A percentile compares a stretch with the other conserved stretches of the same genome.
phyloP scores from a whole-genome alignment of 2,888 invertebrate genomes.

The Morpho achilles region DNA sequence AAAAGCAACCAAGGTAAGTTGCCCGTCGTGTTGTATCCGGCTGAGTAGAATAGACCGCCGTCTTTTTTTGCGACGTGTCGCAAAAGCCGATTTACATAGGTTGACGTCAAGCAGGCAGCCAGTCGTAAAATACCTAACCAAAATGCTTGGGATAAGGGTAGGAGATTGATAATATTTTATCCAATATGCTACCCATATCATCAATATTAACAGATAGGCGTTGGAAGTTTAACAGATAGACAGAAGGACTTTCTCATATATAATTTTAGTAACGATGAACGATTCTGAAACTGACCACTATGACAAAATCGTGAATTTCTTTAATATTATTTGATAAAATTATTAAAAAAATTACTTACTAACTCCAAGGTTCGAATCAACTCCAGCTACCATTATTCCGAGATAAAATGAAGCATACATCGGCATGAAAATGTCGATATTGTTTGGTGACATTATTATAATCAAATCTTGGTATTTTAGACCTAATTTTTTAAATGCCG shows the following conservation, averaged over 20 bases:
- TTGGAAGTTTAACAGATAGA: no score
- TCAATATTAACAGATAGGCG: no score
- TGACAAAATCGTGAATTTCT: neutral
- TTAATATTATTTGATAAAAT: neutral
- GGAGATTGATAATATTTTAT: no score
- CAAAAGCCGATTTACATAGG: no score
- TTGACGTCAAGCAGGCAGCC: no score
- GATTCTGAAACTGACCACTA: neutral
- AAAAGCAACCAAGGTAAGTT: no score
- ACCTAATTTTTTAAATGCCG: neutral
- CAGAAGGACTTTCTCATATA: neutral
- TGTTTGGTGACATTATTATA: neutral
- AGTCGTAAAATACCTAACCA: no score
- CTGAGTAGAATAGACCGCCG: no score
- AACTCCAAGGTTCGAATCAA: constrained; percentile 37
- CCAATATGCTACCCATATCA: no score
- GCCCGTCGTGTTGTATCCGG: no score
- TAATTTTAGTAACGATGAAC: neutral
- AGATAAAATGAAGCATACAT: constrained; percentile 57
- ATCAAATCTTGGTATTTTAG: neutral
- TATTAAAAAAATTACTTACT: constrained; percentile 34
- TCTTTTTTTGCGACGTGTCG: no score
- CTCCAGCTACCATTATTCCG: constrained; percentile 40
- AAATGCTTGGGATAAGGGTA: no score
- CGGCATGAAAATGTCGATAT: constrained; percentile 41